Base-by-base conservation (phyloP, 1,140 invertebrate genomes). In the Dryas iulia region DNA sequence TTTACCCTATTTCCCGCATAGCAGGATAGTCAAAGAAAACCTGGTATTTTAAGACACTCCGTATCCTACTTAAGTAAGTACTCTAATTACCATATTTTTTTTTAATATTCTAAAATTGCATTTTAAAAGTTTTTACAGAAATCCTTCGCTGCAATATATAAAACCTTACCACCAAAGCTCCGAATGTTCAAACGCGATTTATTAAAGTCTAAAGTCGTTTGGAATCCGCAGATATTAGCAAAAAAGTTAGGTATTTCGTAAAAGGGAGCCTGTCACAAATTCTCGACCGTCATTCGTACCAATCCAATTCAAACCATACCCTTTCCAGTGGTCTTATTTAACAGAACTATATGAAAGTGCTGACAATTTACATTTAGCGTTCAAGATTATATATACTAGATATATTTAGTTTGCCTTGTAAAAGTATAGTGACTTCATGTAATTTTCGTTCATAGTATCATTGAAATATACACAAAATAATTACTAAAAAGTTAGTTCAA, bases 311-410 rank as follows among this genome's bases (percentile, higher is more conserved):
- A 21, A 47, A 18, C 39, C 18, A 47, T 47, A 47, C 39, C 39
- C 39, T 47, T 56, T n/a, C 53, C 53, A 56, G 24, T 26, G 24
- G 53, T 56, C 24, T 56, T 56, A n/a, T 24, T 56, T 56, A 56
- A 24, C 53, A 56, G 24, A 56, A 56, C 24, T 26, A 56, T 25
- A 12, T 25, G 53, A 56, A 56, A 56, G 21, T 26, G 53, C 53
- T 56, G 53, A 56, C 53, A 47, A 47, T 47, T 47, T 47, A 47
- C 35, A 47, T 47, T 21, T 47, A 2, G 14, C 39, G 39, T n/a
- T 14, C 39, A 47, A 47, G 4, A 7, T 35, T 39, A 2, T 47
- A n/a, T n/a, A n/a, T n/a, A n/a, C n/a, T n/a, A n/a, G n/a, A n/a
- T n/a, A n/a, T n/a, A n/a, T 31, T 8, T 31, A 31, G 5, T 35